These are phyloP conservation scores for Papilio machaon DNA, from an alignment of 1,140 invertebrate genomes.

Conservation along the genomic window DNA sequence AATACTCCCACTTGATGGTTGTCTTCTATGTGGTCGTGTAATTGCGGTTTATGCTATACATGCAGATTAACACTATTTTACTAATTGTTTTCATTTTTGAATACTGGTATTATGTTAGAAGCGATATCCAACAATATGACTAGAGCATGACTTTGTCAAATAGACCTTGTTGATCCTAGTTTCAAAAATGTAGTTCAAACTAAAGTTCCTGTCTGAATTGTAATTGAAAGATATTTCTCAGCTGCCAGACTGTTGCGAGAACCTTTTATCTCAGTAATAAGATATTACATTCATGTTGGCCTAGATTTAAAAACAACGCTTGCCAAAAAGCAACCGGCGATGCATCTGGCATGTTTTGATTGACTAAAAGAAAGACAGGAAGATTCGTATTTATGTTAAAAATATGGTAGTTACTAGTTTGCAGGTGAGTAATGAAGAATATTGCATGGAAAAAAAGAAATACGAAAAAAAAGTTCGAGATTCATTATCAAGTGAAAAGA, in stretches of 20 bases:
- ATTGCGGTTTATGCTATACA: too few species aligned
- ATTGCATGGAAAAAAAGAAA: not conserved
- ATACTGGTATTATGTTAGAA: not conserved
- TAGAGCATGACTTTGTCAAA: not conserved
- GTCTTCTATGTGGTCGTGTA: too few species aligned
- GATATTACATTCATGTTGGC: slow-evolving; percentile 35
- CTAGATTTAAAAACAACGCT: slow-evolving; percentile 31
- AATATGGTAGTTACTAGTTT: not conserved
- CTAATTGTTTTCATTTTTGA: too few species aligned
- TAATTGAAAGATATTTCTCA: slow-evolving; percentile 31
- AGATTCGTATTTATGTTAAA: not conserved
- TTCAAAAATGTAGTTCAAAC: slow-evolving; percentile 1
- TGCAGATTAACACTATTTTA: too few species aligned
- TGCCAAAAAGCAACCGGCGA: slow-evolving; percentile 25
- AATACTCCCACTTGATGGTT: too few species aligned
- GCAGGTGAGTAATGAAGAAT: not conserved
- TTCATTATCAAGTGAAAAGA: too few species aligned
- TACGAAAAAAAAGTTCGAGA: not conserved
- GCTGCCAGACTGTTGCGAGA: slow-evolving; percentile 18
- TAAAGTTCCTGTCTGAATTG: slow-evolving; percentile 8
- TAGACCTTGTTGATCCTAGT: not conserved
- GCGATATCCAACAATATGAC: not conserved
- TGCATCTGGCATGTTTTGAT: slow-evolving; percentile 30
- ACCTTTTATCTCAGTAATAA: slow-evolving; percentile 34
- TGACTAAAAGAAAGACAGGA: slow-evolving; percentile 5